Evolutionary conservation across 2,797 vertebrate species (phyloP).

Genomic region (Gadopsis bispinosus): DNA sequence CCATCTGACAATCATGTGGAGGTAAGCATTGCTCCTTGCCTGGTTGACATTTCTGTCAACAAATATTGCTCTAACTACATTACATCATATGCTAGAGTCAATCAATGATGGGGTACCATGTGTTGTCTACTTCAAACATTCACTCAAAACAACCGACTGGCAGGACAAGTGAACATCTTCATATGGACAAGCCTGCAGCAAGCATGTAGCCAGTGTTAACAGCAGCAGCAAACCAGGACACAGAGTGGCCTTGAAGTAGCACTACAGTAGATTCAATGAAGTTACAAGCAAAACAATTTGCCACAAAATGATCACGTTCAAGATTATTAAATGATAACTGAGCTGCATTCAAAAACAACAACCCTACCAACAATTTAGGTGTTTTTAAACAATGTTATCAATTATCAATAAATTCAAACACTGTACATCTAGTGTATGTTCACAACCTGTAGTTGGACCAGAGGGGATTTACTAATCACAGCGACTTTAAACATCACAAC

Average conservation of each 20-base stretch:
- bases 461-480: background rate
- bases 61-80: background rate
- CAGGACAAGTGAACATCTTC: constrained; percentile 33
- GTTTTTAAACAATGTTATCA: background rate
- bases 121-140: constrained; percentile 14
- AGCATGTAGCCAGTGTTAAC: constrained; percentile 24
- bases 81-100: background rate
- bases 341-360: constrained; percentile 31
- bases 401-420: background rate
- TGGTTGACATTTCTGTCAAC: too few relatives aligned
- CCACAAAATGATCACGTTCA: constrained; percentile 1
- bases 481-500: background rate
- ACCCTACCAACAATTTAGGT: background rate
- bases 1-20: background rate
- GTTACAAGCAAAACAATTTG: background rate
- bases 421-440: background rate
- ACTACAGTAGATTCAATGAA: constrained; percentile 7
- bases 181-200: background rate
- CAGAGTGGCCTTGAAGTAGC: constrained; percentile 31
- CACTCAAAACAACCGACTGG: constrained; percentile 8
- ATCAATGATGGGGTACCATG: background rate
- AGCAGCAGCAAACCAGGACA: constrained; percentile 10
- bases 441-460: background rate
- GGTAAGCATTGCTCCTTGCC: too few relatives aligned
- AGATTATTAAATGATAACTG: background rate